These are phyloP conservation scores for Columba guinea DNA, from an alignment of 2,797 vertebrate genomes.

Conservation along the genomic window DNA sequence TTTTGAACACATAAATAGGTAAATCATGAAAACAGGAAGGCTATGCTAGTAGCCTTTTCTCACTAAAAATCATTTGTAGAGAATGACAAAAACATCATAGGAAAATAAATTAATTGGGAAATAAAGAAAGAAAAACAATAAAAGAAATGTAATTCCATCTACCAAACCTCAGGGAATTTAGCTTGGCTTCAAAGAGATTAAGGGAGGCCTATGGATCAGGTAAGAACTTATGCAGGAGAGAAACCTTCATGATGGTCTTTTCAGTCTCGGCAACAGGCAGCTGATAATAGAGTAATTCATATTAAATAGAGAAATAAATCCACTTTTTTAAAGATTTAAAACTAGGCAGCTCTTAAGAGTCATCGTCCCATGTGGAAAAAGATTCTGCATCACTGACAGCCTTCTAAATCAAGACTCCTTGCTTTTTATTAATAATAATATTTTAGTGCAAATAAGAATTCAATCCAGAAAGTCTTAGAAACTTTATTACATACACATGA, in stretches of 20 bases:
- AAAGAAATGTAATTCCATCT: not conserved
- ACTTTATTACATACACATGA: not conserved
- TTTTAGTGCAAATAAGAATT: not conserved
- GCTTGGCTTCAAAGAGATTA: not conserved
- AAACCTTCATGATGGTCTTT: not conserved
- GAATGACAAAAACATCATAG: not conserved
- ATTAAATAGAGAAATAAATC: not conserved
- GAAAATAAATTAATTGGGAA: not conserved
- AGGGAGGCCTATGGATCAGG: not conserved
- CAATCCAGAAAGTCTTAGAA: not conserved
- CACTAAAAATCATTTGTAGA: not conserved
- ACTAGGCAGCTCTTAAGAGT: not conserved
- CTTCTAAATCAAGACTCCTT: not conserved
- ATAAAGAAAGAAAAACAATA: not conserved
- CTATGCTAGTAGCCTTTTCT: not conserved
- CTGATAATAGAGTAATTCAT: not conserved
- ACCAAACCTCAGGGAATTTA: not conserved
- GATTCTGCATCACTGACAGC: not conserved
- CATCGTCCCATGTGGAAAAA: not conserved
- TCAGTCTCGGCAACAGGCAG: not conserved
- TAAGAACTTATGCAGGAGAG: not conserved
- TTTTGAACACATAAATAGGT: not conserved
- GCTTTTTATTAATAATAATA: not conserved
- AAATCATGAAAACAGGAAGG: not conserved
- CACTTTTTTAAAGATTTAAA: not conserved